A percentile compares a stretch with the other conserved stretches of the same genome.
Evolutionary conservation across 2,797 vertebrate genomes (phyloP).

Genomic region (Pyrocephalus nanus): DNA sequence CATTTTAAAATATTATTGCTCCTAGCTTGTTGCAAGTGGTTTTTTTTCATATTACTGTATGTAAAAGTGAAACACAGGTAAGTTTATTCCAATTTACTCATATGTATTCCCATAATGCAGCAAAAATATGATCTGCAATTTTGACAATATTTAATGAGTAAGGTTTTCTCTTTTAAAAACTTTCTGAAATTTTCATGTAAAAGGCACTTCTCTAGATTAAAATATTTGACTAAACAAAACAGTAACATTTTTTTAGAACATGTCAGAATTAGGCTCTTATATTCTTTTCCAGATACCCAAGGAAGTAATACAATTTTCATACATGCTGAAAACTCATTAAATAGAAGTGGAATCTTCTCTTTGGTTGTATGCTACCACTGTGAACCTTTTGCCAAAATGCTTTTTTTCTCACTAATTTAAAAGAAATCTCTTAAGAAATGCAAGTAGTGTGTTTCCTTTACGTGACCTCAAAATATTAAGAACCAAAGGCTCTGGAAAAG

Average conservation of each 20-base stretch:
- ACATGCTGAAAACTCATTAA: background rate
- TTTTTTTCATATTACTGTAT: background rate
- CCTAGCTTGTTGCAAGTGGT: background rate
- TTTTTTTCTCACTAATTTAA: too few species aligned
- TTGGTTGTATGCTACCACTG: too few species aligned
- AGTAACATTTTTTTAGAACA: background rate
- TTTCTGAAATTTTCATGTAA: background rate
- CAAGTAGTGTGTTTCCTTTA: too few species aligned
- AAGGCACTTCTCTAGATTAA: background rate
- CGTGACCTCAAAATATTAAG: too few species aligned
- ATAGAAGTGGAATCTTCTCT: background rate
- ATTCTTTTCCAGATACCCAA: background rate
- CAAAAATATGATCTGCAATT: background rate
- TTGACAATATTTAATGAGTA: background rate
- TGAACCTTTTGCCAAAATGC: too few species aligned
- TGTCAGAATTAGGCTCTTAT: background rate
- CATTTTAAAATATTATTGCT: background rate
- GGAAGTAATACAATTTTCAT: background rate
- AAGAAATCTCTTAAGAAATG: too few species aligned
- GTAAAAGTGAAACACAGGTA: background rate
- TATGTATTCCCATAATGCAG: background rate
- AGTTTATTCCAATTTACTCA: background rate
- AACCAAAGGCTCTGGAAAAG: too few species aligned
- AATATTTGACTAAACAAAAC: background rate
- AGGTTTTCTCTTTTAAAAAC: background rate